Base-by-base conservation (phyloP, 2,797 vertebrate genomes). In the Chrosomus eos region DNA sequence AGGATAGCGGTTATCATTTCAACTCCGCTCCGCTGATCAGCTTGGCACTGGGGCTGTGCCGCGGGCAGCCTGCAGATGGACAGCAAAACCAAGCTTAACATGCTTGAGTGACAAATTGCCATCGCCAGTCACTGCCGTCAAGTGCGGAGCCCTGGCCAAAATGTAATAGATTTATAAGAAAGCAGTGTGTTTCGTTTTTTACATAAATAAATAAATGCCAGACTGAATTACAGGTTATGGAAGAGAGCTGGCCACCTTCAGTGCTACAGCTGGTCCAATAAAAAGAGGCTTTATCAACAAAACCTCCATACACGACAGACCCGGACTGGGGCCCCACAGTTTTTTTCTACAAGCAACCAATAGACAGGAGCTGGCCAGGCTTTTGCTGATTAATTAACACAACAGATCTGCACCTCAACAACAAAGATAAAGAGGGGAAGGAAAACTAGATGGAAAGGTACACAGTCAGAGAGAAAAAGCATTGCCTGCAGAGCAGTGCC, bases 161-260 rank as follows among this genome's bases (percentile, higher is more conserved):
- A 28, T 23, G 72, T 16, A 58, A 77, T 21, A 68, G 40, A 58
- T 79, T 58, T 79, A 82, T 53, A 62, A 85, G 70, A 45, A 53
- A 68, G 62, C 53, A 4, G 21, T 43, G n/a, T 0, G 43, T 81
- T 76, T 48, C 3, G 48, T 36, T 84, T 77, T 45, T 73, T 62
- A 84, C 33, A 43, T 38, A 85, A 83, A 81, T 64, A 78, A 84
- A 88, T 86, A 88, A 86, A 88, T 78, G 77, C 55, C 85, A 84
- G 43, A 58, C 31, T 72, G 85, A 80, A 83, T 83, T 80, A 71
- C 31, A 70, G 76, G 71, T 82, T 81, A 73, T 40, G 31, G 55
- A 45, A 77, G 81, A 77, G 23, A 38, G 80, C 36, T 62, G 48
- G 58, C 53, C 45, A 71, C 71, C 66, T 51, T 60, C 58, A 70